Conservation (phyloP, 1,140 invertebrate species). For the Aphidius gifuensis region DNA sequence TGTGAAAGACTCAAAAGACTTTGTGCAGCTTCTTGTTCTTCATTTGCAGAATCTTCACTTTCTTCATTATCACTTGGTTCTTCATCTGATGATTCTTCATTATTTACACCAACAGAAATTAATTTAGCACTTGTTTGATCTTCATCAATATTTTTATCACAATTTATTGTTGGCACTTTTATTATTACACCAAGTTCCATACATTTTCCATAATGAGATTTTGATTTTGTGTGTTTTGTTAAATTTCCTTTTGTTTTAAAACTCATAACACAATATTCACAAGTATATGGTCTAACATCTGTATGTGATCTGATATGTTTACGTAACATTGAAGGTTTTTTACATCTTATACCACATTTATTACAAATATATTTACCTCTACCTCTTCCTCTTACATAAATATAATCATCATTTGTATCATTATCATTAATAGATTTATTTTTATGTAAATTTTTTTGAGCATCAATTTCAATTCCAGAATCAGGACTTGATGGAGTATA, state of each 20-base stretch:
- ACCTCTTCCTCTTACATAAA: constrained; percentile 91
- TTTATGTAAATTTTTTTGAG: constrained; percentile 44
- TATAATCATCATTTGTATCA: constrained; percentile 93
- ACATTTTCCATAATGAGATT: constrained; percentile 93
- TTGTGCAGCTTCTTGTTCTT: constrained; percentile 85
- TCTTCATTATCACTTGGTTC: constrained; percentile 61
- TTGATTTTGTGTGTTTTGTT: constrained; percentile 98
- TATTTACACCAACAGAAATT: constrained; percentile 51
- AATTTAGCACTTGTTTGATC: constrained; percentile 51
- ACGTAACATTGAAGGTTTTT: constrained; percentile 98
- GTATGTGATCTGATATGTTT: constrained; percentile 98
- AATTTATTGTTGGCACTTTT: constrained; percentile 57
- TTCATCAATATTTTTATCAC: constrained; percentile 68
- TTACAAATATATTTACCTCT: constrained; percentile 94
- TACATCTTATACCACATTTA: constrained; percentile 96
- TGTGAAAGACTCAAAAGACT: constrained; percentile 77
- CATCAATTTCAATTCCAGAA: constrained; percentile 39
- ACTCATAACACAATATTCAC: constrained; percentile 88
- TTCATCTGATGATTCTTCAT: constrained; percentile 47
- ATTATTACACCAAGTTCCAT: constrained; percentile 65
- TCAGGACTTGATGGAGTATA: constrained; percentile 49
- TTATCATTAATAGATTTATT: constrained; percentile 77
- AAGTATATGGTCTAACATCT: constrained; percentile 92
- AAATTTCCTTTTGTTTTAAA: constrained; percentile 99
- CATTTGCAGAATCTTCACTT: constrained; percentile 54